These are phyloP conservation scores for Sarotherodon lohbergeri DNA, from an alignment of 2,113 vertebrate species.

Conservation along the genomic window DNA sequence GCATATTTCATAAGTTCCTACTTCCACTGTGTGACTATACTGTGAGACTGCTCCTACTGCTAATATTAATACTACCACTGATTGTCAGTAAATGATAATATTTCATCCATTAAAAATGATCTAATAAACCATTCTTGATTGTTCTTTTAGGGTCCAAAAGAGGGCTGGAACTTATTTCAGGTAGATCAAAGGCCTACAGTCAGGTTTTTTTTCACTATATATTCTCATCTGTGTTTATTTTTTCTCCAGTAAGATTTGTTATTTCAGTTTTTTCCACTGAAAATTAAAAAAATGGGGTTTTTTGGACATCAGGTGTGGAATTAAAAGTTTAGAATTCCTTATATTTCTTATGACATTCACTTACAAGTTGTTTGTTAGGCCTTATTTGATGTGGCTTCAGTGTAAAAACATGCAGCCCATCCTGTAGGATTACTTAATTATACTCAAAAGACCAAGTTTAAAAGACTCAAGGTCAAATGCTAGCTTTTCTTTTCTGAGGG, in stretches of 20 bases:
- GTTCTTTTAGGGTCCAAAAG: not conserved
- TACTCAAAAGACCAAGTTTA: conserved; percentile 10
- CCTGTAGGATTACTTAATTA: not conserved
- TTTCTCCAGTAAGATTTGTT: not conserved
- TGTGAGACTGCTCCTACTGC: not conserved
- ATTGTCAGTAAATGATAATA: not conserved
- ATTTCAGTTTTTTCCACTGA: not conserved
- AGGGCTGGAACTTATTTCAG: not conserved
- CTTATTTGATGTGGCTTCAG: conserved; percentile 5
- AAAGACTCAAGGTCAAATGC: conserved; percentile 38
- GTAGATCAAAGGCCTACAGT: not conserved
- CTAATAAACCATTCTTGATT: not conserved
- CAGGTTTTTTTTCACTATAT: not conserved
- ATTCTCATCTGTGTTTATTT: not conserved
- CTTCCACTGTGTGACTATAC: not conserved
- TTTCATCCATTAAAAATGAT: not conserved
- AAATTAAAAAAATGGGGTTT: not conserved
- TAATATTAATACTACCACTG: not conserved
- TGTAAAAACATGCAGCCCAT: conserved; percentile 19
- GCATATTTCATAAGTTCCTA: not conserved
- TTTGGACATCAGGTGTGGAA: not conserved
- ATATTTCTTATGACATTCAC: not conserved
- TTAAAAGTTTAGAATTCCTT: not conserved
- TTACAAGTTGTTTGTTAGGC: not conserved
- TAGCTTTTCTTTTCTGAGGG: not conserved